Conservation (phyloP, 2,113 vertebrate species). For the Callipepla californica region DNA sequence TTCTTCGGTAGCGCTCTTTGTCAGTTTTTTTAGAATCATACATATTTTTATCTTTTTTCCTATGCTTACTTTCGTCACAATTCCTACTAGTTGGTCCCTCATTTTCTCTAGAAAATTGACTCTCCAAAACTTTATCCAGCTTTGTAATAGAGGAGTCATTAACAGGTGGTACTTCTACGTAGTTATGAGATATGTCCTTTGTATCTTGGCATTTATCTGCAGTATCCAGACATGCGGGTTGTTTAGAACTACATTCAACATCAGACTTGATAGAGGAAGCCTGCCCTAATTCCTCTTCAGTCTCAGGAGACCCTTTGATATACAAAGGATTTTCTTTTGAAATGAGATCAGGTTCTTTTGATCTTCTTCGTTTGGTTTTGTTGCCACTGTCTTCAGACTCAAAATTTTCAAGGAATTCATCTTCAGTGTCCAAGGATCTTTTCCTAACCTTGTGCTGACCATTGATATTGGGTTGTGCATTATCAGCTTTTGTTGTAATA, state of each 20-base stretch:
- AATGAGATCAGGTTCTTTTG: constrained; percentile 38
- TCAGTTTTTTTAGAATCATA: constrained; percentile 57
- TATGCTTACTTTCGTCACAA: not conserved
- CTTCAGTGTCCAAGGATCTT: not conserved
- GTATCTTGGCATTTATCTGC: constrained; percentile 36
- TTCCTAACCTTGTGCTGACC: constrained; percentile 31
- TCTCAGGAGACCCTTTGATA: not conserved
- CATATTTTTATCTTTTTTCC: constrained; percentile 45
- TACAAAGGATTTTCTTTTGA: constrained; percentile 45
- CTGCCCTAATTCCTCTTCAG: constrained; percentile 3
- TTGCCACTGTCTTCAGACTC: not conserved
- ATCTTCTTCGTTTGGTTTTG: constrained; percentile 22
- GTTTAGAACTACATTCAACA: constrained; percentile 51
- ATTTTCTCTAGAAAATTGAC: constrained; percentile 24
- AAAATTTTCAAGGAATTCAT: not conserved
- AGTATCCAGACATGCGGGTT: not conserved
- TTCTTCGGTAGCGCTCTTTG: constrained; percentile 75
- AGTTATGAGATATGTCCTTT: constrained; percentile 6
- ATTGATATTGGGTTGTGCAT: not conserved
- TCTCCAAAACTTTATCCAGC: constrained; percentile 34
- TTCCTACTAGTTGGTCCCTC: not conserved
- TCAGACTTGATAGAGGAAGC: not conserved
- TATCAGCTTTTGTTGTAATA: constrained; percentile 17
- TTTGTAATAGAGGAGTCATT: not conserved
- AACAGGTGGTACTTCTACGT: not conserved